Percentiles rank a stretch among this genome's conserved stretches.
These are phyloP conservation scores for Panzeria rudis DNA, from an alignment of 2,888 invertebrate genomes.

Conservation along the genomic window DNA sequence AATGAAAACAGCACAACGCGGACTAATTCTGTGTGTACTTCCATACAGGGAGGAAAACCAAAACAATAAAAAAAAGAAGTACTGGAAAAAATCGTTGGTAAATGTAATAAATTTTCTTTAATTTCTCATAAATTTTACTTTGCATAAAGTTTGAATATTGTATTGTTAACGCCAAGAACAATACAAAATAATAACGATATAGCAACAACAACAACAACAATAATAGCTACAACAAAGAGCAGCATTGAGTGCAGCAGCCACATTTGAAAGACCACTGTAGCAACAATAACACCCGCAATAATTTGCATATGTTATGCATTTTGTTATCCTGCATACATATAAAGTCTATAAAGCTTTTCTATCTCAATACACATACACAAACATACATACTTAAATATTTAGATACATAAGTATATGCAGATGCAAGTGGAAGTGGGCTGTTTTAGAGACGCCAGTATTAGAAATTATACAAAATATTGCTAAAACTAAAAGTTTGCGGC, in stretches of 20 bases:
- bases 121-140: slow-evolving; percentile 82
- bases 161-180: slow-evolving; percentile 71
- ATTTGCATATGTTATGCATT: slow-evolving; percentile 69
- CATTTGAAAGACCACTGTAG: slow-evolving; percentile 38
- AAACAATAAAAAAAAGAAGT: not conserved
- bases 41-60: slow-evolving; percentile 35
- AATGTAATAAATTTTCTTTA: slow-evolving; percentile 81
- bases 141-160: slow-evolving; percentile 77
- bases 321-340: slow-evolving; percentile 63
- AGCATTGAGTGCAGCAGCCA: slow-evolving; percentile 49
- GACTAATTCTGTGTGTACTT: slow-evolving; percentile 42
- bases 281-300: slow-evolving; percentile 70
- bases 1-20: slow-evolving; percentile 13
- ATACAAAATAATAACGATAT: slow-evolving; percentile 69
- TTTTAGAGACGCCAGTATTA: slow-evolving; percentile 63
- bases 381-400: not conserved
- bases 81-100: slow-evolving; percentile 55
- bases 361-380: not conserved
- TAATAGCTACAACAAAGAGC: slow-evolving; percentile 39
- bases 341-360: slow-evolving; percentile 47
- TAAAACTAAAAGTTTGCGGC: slow-evolving; percentile 53
- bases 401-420: slow-evolving; percentile 7
- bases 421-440: slow-evolving; percentile 64
- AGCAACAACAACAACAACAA: slow-evolving; percentile 49
- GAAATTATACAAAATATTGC: slow-evolving; percentile 59